These are phyloP conservation scores for Brassicogethes aeneus DNA, from an alignment of 2,888 invertebrate species.

Conservation along the genomic window DNA sequence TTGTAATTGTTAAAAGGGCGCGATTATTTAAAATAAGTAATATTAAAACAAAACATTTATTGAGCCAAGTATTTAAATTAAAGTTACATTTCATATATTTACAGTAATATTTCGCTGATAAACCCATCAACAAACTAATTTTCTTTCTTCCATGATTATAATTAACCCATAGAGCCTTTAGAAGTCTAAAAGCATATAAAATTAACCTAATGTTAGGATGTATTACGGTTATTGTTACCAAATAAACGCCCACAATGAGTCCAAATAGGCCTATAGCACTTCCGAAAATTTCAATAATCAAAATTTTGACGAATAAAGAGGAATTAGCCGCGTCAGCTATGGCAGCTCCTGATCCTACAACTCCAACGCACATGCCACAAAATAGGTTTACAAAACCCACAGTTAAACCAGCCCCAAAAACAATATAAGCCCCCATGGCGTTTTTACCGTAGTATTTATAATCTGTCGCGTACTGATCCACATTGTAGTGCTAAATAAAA, in stretches of 20 bases:
- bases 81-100: too few relatives aligned
- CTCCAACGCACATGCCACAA: constrained; percentile 91
- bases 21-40: too few relatives aligned
- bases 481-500: constrained; percentile 9
- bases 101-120: too few relatives aligned
- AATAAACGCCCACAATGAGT: constrained; percentile 93
- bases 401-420: constrained; percentile 91
- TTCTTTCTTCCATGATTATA: too few relatives aligned
- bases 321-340: constrained; percentile 97
- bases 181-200: constrained; percentile 21
- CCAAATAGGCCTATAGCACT: constrained; percentile 98
- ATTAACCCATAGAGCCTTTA: constrained; percentile 25
- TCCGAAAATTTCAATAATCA: constrained; percentile 98
- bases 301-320: constrained; percentile 94
- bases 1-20: too few relatives aligned
- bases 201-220: constrained; percentile 1
- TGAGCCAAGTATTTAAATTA: too few relatives aligned
- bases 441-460: constrained; percentile 48
- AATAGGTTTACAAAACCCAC: constrained; percentile 94
- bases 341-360: constrained; percentile 96
- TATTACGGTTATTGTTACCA: constrained; percentile 43
- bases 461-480: constrained; percentile 8
- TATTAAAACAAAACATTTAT: too few relatives aligned
- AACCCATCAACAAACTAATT: too few relatives aligned
- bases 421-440: constrained; percentile 78